Evolutionary conservation across 2,888 invertebrate species (phyloP), one percentile per base, ranked within the genome.

Genomic region (Rotaria magnacalcarata): DNA sequence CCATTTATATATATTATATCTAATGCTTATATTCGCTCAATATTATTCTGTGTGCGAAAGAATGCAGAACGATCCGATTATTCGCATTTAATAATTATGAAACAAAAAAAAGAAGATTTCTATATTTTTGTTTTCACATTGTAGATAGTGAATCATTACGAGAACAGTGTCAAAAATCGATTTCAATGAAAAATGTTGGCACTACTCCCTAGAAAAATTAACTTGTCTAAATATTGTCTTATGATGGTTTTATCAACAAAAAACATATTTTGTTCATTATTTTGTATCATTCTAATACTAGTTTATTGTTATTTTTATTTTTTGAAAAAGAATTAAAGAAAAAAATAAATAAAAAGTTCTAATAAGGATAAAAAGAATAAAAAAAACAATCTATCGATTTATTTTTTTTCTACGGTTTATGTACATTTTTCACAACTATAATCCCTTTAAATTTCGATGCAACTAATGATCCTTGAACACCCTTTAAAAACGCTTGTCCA

Each of bases 401-500:
- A 80, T 80, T 43, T 34, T 4, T 80, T 10, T 80, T 80, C 47
- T 24, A 80, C 47, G 11, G 24, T 47, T 80, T 80, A 43, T 43
- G 47, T 43, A 80, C 85, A 75, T 86, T 86, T 75, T 75, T 86
- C 56, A 86, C 85, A 75, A 86, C 84, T 24, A 86, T 85, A 84
- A 86, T 86, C 43, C 86, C 86, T 84, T 80, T 85, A 52, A 86
- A 86, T 47, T 85, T 85, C 8, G 85, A 85, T n/a, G 84, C 86
- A 74, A 85, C 56, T 47, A 86, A 75, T 10, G 75, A 58, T 47
- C 86, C 86, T 56, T 74, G 60, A 27, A 86, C 54, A 47, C 85
- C 86, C 60, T 84, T 86, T 5, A 86, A 54, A 56, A 85, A 86
- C 14, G 86, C 86, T 75, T 86, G 86, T 14, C 86, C 86, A 84